A percentile compares a stretch with the other conserved stretches of the same genome.
phyloP scores from a whole-genome alignment of 2,797 vertebrate species.

The Nothura maculosa region DNA sequence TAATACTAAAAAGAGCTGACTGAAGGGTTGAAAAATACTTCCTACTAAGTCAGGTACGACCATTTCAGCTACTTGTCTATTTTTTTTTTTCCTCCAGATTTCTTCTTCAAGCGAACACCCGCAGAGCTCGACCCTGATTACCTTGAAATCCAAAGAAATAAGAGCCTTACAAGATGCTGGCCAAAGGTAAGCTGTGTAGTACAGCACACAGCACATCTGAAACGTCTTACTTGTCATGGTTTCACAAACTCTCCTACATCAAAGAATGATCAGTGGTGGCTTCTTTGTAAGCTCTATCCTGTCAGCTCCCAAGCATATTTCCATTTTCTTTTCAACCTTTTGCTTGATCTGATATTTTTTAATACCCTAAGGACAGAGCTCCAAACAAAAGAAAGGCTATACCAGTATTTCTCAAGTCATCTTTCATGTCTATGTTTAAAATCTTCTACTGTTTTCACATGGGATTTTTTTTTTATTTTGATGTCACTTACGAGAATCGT shows the following conservation, averaged over 20 bases:
- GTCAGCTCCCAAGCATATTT: not conserved
- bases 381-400: not conserved
- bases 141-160: not conserved
- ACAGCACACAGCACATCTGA: not conserved
- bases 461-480: not conserved
- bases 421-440: not conserved
- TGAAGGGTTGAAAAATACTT: not conserved
- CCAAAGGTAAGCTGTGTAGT: not conserved
- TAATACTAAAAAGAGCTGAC: not conserved
- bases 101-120: not conserved
- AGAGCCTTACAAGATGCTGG: not conserved
- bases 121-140: not conserved
- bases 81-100: not conserved
- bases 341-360: not conserved
- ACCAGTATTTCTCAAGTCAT: not conserved
- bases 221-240: not conserved
- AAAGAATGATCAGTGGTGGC: not conserved
- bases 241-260: not conserved
- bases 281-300: not conserved
- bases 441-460: not conserved
- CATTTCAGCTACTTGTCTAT: not conserved
- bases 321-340: not conserved
- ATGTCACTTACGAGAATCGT: not conserved
- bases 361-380: not conserved
- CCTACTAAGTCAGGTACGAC: not conserved